Percentiles rank a stretch among this genome's conserved stretches.
These are phyloP conservation scores for Solenopsis invicta DNA, from an alignment of 1,140 invertebrate species.

Conservation along the genomic window DNA sequence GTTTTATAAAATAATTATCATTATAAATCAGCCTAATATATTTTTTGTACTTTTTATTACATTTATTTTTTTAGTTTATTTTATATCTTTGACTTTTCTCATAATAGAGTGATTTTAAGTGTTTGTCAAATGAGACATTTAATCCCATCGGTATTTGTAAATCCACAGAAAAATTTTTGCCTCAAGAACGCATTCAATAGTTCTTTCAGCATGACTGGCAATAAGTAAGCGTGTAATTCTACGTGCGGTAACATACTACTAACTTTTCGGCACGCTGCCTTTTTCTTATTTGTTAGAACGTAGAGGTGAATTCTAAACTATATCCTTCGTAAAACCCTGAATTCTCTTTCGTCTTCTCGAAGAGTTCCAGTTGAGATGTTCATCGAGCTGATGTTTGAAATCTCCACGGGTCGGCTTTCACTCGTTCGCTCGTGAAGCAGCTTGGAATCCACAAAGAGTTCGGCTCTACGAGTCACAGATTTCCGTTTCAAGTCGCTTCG, in stretches of 20 bases:
- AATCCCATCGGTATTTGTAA: conserved; percentile 5
- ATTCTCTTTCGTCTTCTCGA: conserved; percentile 9
- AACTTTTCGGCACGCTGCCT: conserved; percentile 25
- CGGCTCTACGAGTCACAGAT: neutral
- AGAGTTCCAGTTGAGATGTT: conserved; percentile 60
- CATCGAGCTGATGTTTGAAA: conserved; percentile 42
- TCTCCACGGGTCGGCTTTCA: conserved; percentile 20
- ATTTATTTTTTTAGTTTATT: neutral
- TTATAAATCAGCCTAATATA: no score
- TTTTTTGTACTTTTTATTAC: neutral
- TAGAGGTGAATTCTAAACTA: conserved; percentile 55
- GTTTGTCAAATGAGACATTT: neutral
- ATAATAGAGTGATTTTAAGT: neutral
- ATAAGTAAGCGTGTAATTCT: conserved; percentile 60
- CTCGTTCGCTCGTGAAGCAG: conserved; percentile 1
- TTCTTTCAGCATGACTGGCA: neutral
- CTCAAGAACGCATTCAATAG: conserved; percentile 14
- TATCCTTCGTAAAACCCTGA: neutral
- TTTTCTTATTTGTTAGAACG: conserved; percentile 15
- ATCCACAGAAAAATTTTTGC: neutral
- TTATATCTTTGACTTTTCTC: neutral
- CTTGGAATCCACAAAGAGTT: conserved; percentile 36
- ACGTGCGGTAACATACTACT: conserved; percentile 10
- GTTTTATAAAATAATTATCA: no score
- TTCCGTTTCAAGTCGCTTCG: conserved; percentile 51